Percentiles rank a stretch among this genome's conserved stretches.
Evolutionary conservation across 2,113 vertebrate species (phyloP).

Genomic region (Catharus bicknelli): DNA sequence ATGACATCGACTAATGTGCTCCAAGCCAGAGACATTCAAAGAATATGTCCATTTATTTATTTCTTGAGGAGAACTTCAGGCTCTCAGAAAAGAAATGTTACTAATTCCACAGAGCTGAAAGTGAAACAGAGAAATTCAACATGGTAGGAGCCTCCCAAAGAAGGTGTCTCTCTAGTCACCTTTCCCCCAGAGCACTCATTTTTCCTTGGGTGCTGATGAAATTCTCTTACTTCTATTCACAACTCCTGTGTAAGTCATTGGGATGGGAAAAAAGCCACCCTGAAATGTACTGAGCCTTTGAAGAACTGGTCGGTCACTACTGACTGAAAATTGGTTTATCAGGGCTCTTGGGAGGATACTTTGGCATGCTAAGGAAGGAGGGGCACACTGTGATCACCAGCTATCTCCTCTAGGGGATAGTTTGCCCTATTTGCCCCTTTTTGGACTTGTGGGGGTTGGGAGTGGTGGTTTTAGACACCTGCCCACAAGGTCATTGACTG

Average conservation of each 20-base stretch:
- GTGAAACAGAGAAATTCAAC: not conserved
- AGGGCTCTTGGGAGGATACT: not conserved
- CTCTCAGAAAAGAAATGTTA: not conserved
- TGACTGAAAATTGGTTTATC: not conserved
- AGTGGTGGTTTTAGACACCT: not conserved
- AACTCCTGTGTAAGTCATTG: accelerated
- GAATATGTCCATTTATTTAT: not conserved
- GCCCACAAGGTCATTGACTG: not conserved
- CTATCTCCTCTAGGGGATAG: not conserved
- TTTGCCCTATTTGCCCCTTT: not conserved
- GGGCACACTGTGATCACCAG: accelerated
- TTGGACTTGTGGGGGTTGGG: not conserved
- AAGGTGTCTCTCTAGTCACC: not conserved
- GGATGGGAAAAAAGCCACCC: accelerated
- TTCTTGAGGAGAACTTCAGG: not conserved
- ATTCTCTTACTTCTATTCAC: not conserved
- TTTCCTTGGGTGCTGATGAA: not conserved
- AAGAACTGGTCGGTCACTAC: not conserved
- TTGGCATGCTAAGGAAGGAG: not conserved
- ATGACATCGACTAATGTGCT: not conserved
- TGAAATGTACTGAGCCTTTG: accelerated
- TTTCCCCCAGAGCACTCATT: not conserved
- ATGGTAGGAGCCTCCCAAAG: not conserved
- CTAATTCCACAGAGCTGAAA: not conserved
- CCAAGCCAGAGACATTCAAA: not conserved